phyloP scores from a whole-genome alignment of 1,140 invertebrate species.

The Drosophila auraria region DNA sequence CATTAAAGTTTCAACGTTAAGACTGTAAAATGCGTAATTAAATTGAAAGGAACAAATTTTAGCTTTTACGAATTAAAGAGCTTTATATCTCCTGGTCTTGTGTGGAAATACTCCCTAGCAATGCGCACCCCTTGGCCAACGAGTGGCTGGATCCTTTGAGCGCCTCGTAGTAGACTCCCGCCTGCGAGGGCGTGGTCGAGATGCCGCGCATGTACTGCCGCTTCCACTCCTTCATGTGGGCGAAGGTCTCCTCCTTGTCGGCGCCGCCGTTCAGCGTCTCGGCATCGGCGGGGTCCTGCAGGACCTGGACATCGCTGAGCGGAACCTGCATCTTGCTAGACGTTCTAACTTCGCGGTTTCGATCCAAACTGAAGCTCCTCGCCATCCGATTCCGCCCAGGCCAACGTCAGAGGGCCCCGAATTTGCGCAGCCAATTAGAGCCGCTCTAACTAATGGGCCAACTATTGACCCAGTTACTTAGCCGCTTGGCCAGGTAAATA shows the following conservation, averaged over 20 bases:
- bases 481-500: slow-evolving; percentile 34
- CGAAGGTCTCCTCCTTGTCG: slow-evolving; percentile 66
- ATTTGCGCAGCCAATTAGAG: slow-evolving; percentile 65
- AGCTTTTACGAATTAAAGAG: too few species aligned
- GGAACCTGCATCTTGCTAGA: slow-evolving; percentile 67
- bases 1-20: too few species aligned
- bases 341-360: slow-evolving; percentile 43
- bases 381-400: slow-evolving; percentile 25
- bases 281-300: slow-evolving; percentile 60
- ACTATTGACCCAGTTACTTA: slow-evolving; percentile 61
- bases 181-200: slow-evolving; percentile 76
- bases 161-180: slow-evolving; percentile 79
- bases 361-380: slow-evolving; percentile 52
- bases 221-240: slow-evolving; percentile 72
- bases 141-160: slow-evolving; percentile 78
- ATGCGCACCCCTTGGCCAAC: slow-evolving; percentile 72
- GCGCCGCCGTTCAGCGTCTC: slow-evolving; percentile 40
- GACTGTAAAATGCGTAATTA: too few species aligned
- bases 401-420: slow-evolving; percentile 40
- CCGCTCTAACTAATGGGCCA: slow-evolving; percentile 47
- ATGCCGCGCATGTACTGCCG: slow-evolving; percentile 80
- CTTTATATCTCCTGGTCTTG: neutral
- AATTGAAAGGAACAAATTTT: too few species aligned
- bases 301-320: slow-evolving; percentile 71
- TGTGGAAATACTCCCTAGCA: neutral